phyloP scores from a whole-genome alignment of 1,140 invertebrate species.

The Archegozetes longisetosus region DNA sequence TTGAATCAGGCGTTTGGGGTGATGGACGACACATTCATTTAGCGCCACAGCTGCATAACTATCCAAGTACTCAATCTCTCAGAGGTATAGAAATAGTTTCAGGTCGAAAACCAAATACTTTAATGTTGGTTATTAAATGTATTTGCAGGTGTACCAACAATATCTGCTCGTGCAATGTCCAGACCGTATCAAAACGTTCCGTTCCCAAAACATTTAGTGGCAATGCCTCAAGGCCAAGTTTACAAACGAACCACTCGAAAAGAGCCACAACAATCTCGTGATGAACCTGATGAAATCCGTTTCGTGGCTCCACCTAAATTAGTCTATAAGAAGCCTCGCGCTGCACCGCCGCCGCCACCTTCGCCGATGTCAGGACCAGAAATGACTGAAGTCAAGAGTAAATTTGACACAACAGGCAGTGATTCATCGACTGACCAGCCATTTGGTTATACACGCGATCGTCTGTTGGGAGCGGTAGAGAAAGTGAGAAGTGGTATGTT shows the following conservation, averaged over 20 bases:
- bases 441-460: conserved; percentile 31
- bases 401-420: conserved; percentile 15
- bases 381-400: neutral
- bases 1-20: neutral
- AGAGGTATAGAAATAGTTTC: neutral
- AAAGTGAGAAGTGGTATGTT: conserved; percentile 26
- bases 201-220: neutral
- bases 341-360: conserved; percentile 3
- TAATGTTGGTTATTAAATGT: neutral
- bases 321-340: neutral
- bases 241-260: too few relatives aligned
- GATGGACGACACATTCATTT: neutral
- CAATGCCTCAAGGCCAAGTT: neutral
- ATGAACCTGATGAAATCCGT: neutral
- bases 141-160: neutral
- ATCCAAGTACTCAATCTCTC: neutral
- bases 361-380: too few relatives aligned
- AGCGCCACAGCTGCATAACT: neutral
- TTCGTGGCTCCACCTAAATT: neutral
- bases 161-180: neutral
- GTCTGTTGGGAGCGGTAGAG: conserved; percentile 30
- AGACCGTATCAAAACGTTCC: conserved; percentile 13
- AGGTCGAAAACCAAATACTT: neutral
- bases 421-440: conserved; percentile 25
- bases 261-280: neutral